Conservation (phyloP, 2,888 invertebrate genomes). For the Poecilus cupreus region DNA sequence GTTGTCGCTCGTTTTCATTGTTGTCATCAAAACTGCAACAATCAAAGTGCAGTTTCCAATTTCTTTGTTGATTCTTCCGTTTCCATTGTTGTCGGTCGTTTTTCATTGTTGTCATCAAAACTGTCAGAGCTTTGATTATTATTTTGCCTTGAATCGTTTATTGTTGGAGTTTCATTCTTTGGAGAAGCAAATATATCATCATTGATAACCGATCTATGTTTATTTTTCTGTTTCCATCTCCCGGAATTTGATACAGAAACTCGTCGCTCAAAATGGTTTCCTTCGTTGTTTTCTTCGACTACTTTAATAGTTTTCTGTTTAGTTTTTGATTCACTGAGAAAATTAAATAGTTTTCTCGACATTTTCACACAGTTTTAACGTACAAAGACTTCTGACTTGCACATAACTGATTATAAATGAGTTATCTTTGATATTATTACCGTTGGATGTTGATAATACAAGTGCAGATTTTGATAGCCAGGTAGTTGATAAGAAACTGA, state of each 20-base stretch:
- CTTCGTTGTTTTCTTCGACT: conserved; percentile 57
- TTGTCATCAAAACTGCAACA: conserved; percentile 34
- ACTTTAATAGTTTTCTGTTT: conserved; percentile 55
- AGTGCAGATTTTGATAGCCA: conserved; percentile 59
- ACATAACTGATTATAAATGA: not conserved
- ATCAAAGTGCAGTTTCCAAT: conserved; percentile 46
- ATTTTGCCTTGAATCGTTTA: not conserved
- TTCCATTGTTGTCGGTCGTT: not conserved
- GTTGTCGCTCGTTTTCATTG: conserved; percentile 25
- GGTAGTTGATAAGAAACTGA: conserved; percentile 53
- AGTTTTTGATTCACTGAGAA: conserved; percentile 51
- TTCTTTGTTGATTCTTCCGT: not conserved
- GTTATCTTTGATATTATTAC: not conserved
- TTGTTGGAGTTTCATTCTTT: not conserved
- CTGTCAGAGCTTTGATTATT: not conserved
- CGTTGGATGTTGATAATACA: conserved; percentile 43
- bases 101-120: conserved; percentile 42
- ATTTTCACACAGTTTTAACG: conserved; percentile 8
- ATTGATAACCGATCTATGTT: conserved; percentile 40
- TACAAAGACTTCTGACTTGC: not conserved
- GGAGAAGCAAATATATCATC: conserved; percentile 47
- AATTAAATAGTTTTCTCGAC: conserved; percentile 60
- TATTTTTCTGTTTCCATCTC: conserved; percentile 63
- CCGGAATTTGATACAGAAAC: conserved; percentile 65
- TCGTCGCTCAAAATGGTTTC: conserved; percentile 61